phyloP scores from a whole-genome alignment of 2,888 invertebrate species.

The Drosophila neotestacea region DNA sequence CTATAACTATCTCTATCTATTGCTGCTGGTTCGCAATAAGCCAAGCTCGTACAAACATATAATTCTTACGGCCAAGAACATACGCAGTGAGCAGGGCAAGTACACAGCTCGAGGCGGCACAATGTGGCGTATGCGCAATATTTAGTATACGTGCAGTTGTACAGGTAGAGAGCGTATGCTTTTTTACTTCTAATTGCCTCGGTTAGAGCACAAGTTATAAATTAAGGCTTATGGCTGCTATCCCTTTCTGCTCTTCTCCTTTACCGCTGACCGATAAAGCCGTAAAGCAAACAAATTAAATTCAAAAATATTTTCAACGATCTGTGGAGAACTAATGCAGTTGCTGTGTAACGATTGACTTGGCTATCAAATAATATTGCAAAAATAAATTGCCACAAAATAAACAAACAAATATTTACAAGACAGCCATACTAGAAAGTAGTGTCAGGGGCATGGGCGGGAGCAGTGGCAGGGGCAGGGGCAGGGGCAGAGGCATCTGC shows the following conservation, averaged over 20 bases:
- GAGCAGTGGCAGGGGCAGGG: neutral
- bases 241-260: neutral
- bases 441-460: neutral
- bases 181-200: slow-evolving; percentile 58
- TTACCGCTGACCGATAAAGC: neutral
- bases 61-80: slow-evolving; percentile 26
- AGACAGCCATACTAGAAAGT: neutral
- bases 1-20: neutral
- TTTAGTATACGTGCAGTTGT: slow-evolving; percentile 17
- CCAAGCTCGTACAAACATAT: slow-evolving; percentile 11
- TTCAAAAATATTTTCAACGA: slow-evolving; percentile 48
- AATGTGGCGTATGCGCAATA: slow-evolving; percentile 67
- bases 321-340: slow-evolving; percentile 49
- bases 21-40: slow-evolving; percentile 5
- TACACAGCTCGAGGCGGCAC: slow-evolving; percentile 24
- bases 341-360: slow-evolving; percentile 32
- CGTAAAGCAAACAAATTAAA: slow-evolving; percentile 65
- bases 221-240: slow-evolving; percentile 56
- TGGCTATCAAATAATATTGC: slow-evolving; percentile 51
- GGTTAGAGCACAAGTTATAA: slow-evolving; percentile 47
- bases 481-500: neutral
- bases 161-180: slow-evolving; percentile 28
- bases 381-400: slow-evolving; percentile 64
- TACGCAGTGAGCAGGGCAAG: slow-evolving; percentile 1
- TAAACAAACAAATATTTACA: slow-evolving; percentile 75